Percentiles rank a stretch among this genome's conserved stretches.
These are phyloP conservation scores for Grantiella picta DNA, from an alignment of 2,113 vertebrate genomes.

Conservation along the genomic window DNA sequence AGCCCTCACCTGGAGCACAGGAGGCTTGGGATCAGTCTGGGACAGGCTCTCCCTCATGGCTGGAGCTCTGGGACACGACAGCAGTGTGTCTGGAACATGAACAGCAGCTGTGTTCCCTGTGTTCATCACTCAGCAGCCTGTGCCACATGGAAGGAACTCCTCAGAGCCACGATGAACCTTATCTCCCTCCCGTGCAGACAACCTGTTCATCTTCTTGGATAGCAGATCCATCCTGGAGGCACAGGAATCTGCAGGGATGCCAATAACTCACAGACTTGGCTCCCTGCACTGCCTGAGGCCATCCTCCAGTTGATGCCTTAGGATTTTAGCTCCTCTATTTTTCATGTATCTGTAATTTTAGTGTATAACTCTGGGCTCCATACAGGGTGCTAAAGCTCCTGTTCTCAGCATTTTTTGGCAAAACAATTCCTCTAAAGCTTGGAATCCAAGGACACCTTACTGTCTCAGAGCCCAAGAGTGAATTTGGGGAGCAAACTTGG, in stretches of 20 bases:
- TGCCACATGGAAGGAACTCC: background rate
- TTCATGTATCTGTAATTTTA: too few species aligned
- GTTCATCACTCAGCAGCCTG: background rate
- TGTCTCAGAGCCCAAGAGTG: too few species aligned
- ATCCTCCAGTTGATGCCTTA: background rate
- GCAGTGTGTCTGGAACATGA: background rate
- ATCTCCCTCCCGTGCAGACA: background rate
- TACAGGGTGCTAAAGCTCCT: too few species aligned
- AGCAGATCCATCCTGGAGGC: background rate
- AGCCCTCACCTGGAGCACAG: background rate
- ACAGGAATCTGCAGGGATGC: background rate
- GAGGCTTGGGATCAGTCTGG: background rate
- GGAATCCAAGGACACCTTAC: too few species aligned
- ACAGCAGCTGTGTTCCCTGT: background rate
- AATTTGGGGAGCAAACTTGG: too few species aligned
- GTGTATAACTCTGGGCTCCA: too few species aligned
- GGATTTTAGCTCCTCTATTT: too few species aligned
- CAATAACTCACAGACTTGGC: accelerated
- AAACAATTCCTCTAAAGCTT: too few species aligned
- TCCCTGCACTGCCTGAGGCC: background rate
- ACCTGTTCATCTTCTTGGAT: background rate
- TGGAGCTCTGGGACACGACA: background rate
- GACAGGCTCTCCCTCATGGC: background rate
- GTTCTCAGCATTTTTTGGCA: too few species aligned
- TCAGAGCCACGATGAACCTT: background rate